Conservation (phyloP, 2,113 vertebrate genomes). For the Ifrita kowaldi region DNA sequence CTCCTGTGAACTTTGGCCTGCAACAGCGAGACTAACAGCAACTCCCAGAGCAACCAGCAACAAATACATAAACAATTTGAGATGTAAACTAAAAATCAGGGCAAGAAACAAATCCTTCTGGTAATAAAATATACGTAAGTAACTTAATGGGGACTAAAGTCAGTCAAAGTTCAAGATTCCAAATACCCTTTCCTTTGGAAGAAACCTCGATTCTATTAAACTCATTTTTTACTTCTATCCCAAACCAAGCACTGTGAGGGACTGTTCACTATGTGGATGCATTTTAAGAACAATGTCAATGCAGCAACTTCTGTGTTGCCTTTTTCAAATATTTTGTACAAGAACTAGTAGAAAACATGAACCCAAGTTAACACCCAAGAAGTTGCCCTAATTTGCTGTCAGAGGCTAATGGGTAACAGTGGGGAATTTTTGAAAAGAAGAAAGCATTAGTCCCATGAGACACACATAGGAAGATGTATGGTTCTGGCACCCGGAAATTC, state of each 20-base stretch:
- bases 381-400: background rate
- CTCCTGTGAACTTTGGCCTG: background rate
- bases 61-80: background rate
- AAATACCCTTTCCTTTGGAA: background rate
- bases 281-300: background rate
- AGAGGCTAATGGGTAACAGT: background rate
- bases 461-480: background rate
- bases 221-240: background rate
- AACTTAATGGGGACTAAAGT: background rate
- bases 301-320: background rate
- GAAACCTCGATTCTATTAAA: background rate
- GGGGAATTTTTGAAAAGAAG: background rate
- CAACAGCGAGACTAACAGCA: background rate
- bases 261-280: background rate
- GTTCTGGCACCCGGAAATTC: background rate
- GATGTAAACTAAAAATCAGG: background rate
- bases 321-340: background rate
- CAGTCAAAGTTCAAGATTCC: background rate
- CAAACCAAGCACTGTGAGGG: background rate
- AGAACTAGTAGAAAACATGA: background rate
- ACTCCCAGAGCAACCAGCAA: background rate
- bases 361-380: background rate
- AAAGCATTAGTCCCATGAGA: background rate
- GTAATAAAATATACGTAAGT: background rate
- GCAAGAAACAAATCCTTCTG: background rate